phyloP scores from a whole-genome alignment of 2,888 invertebrate species.

The Agriopis leucophaearia region DNA sequence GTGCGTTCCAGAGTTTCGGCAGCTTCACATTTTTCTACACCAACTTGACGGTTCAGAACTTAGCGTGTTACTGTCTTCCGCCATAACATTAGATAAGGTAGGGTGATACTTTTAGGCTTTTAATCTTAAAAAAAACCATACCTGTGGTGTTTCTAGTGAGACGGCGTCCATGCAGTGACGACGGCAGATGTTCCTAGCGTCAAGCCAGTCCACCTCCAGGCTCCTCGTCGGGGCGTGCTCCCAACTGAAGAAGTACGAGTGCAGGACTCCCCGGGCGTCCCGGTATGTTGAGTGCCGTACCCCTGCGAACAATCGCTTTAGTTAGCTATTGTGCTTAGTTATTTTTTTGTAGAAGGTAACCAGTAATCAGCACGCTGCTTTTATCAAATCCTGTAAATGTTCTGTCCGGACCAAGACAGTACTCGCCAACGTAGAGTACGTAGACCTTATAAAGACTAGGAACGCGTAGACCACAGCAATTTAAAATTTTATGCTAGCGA shows the following conservation, averaged over 20 bases:
- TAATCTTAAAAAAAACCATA: slow-evolving; percentile 43
- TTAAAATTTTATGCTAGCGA: no score
- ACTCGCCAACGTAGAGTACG: no score
- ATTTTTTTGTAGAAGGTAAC: neutral
- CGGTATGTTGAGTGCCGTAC: slow-evolving; percentile 95
- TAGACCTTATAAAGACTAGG: no score
- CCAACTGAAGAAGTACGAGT: slow-evolving; percentile 98
- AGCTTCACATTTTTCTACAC: neutral
- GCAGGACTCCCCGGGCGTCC: slow-evolving; percentile 94
- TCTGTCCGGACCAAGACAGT: no score
- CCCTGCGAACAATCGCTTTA: slow-evolving; percentile 79
- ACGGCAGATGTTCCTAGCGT: slow-evolving; percentile 96
- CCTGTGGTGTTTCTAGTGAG: slow-evolving; percentile 95
- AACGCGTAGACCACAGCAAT: no score
- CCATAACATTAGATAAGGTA: neutral
- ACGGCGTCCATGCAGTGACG: slow-evolving; percentile 98
- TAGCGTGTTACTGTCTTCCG: neutral
- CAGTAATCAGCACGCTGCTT: no score
- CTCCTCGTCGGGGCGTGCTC: slow-evolving; percentile 93
- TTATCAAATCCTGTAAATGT: no score
- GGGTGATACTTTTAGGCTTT: neutral
- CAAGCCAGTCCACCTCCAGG: slow-evolving; percentile 96
- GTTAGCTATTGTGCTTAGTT: slow-evolving; percentile 11
- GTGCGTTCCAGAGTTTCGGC: neutral
- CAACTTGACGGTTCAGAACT: neutral